Base-by-base conservation (phyloP, 2,888 invertebrate species). In the Nymphalis polychloros region DNA sequence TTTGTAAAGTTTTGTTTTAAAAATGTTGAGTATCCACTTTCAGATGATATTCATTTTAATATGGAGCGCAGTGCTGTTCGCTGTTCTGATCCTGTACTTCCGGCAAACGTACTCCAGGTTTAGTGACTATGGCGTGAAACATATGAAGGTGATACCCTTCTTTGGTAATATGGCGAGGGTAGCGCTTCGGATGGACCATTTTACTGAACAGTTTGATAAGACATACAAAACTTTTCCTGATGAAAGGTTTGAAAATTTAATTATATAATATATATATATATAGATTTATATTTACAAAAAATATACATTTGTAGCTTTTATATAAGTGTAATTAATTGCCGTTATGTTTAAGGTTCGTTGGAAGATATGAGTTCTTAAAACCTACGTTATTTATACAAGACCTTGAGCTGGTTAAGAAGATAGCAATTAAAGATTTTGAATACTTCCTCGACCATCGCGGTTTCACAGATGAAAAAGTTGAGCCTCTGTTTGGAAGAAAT, bases 401-500 rank as follows among this genome's bases (percentile, higher is more conserved):
- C 74, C 82, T 88, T 0, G 93, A 93, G 16, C 69, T 93, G 6
- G 72, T 93, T 0, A 93, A 92, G 41, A 85, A 84, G 68, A 81
- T 93, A 4, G 79, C 88, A 0, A 84, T 93, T 2, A 93, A 93
- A 68, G 92, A 93, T 69, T 93, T 93, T 53, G 93, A 93, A 64
- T 82, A 92, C 72, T 93, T 93, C 73, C 68, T 87, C 0, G 92
- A 93, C 76, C 93, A 91, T 77, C 81, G 84, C 0, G 68, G 76
- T 3, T 46, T 85, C 1, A 77, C 88, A 6, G 77, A 80, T 7
- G 84, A 88, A 17, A 78, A 81, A 0, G 73, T 75, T 4, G 93
- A 93, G 63, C 87, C 89, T 0, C 71, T 94, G 0, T 93, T 94
- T 76, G 90, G 87, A 1, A 93, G 89, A 62, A 89, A 85, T 35